Evolutionary conservation across 2,113 vertebrate genomes (phyloP).

Genomic region (Phrynosoma blainvillii): DNA sequence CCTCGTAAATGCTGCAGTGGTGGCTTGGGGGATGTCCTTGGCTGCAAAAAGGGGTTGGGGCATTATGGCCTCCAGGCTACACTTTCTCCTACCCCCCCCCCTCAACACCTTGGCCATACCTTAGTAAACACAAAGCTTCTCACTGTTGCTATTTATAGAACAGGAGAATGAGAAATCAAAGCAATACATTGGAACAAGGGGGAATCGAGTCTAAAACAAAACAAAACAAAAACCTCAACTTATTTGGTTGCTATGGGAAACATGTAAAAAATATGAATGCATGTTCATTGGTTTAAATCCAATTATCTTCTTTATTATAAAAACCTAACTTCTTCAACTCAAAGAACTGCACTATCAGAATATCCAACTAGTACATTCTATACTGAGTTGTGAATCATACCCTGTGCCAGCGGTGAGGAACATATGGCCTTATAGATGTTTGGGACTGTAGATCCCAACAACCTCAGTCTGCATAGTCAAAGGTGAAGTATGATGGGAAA

Average conservation of each 20-base stretch:
- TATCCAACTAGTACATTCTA: constrained; percentile 57
- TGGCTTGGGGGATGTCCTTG: too few relatives aligned
- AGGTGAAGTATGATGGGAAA: background rate
- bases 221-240: background rate
- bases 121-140: background rate
- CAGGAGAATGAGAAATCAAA: background rate
- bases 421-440: background rate
- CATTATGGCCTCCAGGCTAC: too few relatives aligned
- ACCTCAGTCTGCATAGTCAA: background rate
- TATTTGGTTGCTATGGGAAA: background rate
- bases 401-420: constrained; percentile 34
- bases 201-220: background rate
- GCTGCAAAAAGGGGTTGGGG: too few relatives aligned
- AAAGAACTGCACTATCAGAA: constrained; percentile 57
- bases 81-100: too few relatives aligned
- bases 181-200: background rate
- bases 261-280: background rate
- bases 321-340: constrained; percentile 47
- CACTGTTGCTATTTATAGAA: background rate
- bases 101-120: background rate
- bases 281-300: constrained; percentile 28
- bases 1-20: too few relatives aligned
- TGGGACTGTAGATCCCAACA: background rate
- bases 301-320: constrained; percentile 48
- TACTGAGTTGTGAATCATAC: constrained; percentile 44